These are phyloP conservation scores for Drosophila fulvimacula DNA, from an alignment of 2,888 invertebrate genomes.

Conservation along the genomic window DNA sequence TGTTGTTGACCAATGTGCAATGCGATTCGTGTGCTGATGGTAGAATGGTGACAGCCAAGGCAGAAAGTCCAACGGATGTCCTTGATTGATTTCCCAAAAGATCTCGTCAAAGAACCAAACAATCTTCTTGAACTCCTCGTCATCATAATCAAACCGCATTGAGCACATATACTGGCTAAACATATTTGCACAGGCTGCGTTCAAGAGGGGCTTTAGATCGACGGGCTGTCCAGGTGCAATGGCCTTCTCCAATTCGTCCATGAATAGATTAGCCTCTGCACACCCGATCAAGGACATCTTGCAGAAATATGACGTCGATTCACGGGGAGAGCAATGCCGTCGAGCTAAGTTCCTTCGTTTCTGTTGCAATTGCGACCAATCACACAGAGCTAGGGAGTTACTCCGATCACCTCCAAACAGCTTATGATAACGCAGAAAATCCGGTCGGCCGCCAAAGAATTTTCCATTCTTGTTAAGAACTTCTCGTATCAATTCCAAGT, in stretches of 20 bases:
- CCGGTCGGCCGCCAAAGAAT: conserved; percentile 92
- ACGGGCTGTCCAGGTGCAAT: conserved; percentile 83
- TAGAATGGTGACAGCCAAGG: conserved; percentile 93
- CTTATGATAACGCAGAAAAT: conserved; percentile 91
- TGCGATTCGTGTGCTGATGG: conserved; percentile 88
- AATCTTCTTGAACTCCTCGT: conserved; percentile 88
- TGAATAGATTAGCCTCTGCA: conserved; percentile 88
- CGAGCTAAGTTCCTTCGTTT: conserved; percentile 91
- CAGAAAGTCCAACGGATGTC: conserved; percentile 93
- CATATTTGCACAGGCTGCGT: conserved; percentile 92
- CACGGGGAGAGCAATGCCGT: conserved; percentile 92
- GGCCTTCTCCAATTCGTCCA: conserved; percentile 86
- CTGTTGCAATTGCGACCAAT: conserved; percentile 94
- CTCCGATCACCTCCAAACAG: conserved; percentile 94
- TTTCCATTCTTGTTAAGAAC: conserved; percentile 92
- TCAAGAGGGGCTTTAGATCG: conserved; percentile 89
- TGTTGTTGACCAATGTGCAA: conserved; percentile 89
- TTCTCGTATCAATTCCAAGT: conserved; percentile 89
- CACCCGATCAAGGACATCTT: conserved; percentile 89
- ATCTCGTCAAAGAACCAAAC: conserved; percentile 92
- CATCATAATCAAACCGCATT: conserved; percentile 89
- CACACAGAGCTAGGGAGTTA: conserved; percentile 94
- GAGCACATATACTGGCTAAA: conserved; percentile 95
- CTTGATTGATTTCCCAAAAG: conserved; percentile 96
- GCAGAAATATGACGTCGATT: conserved; percentile 89